Evolutionary conservation across 2,888 invertebrate species (phyloP), one percentile per base, ranked within the genome.

Genomic region (Campoplex nolae): DNA sequence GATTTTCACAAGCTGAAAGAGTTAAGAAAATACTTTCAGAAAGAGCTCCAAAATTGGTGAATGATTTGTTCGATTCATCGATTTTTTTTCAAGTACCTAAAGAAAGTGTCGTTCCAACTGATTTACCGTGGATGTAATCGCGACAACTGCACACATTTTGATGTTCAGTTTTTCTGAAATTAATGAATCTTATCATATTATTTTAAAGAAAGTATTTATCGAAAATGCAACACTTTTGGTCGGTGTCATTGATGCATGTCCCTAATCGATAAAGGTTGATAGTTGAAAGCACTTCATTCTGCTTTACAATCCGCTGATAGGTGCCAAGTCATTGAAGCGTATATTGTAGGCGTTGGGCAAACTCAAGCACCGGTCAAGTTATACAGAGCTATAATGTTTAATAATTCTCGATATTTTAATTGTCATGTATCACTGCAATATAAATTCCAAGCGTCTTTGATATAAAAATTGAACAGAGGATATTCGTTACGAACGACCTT

Each of bases 401-500:
- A 56, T 32, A 28, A n/a, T 38, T 18, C 18, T 16, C 28, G 18
- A 13, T 70, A 7, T 28, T 42, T 28, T 3, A 70, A 70, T 45
- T 7, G 23, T 45, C 70, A 6, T 70, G 11, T 38, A 70, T 13
- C 23, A 70, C 6, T 70, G 45, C 16, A 23, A 16, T 28, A 13
- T 16, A 62, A 62, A 75, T 58, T 75, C n/a, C 42, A 8, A 28
- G 58, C 28, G 45, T 42, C 35, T 42, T 81, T 42, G 38, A 73
- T 62, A 16, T 23, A 62, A 16, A 42, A 65, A 65, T 62, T 35
- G 42, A 35, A 42, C 28, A 56, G 7, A 23, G 56, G 3, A 1
- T 32, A 62, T 35, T 42, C 54, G 28, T 16, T 56, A 70, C 18
- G 32, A 74, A 51, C 56, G 32, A 16, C 3, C 35, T 65, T 23